These are phyloP conservation scores for Leptinotarsa undecemlineata DNA, from an alignment of 1,140 invertebrate genomes.

Conservation along the genomic window DNA sequence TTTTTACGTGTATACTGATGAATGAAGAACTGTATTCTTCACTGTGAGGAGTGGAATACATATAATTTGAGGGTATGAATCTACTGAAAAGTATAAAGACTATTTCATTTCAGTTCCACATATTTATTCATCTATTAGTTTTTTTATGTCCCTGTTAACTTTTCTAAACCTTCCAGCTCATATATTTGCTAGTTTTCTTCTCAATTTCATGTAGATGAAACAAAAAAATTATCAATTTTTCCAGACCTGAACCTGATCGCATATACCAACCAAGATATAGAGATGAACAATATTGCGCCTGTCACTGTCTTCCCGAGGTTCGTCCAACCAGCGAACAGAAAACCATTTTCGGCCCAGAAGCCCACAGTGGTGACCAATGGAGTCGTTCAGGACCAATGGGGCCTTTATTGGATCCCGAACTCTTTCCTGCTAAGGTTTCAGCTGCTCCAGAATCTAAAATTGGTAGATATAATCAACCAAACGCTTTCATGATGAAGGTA, in stretches of 20 bases:
- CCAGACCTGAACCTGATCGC: slow-evolving; percentile 35
- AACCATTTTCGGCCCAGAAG: slow-evolving; percentile 40
- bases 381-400: slow-evolving; percentile 58
- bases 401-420: slow-evolving; percentile 62
- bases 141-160: too few relatives aligned
- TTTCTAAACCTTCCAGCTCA: too few relatives aligned
- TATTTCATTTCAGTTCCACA: too few relatives aligned
- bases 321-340: slow-evolving; percentile 24
- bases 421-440: slow-evolving; percentile 60
- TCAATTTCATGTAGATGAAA: too few relatives aligned
- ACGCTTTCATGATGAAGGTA: slow-evolving; percentile 62
- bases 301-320: slow-evolving; percentile 31
- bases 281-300: slow-evolving; percentile 38
- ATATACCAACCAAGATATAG: slow-evolving; percentile 35
- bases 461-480: slow-evolving; percentile 59
- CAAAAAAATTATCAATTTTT: too few relatives aligned
- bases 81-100: too few relatives aligned
- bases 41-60: too few relatives aligned
- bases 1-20: too few relatives aligned
- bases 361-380: slow-evolving; percentile 53
- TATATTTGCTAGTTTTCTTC: too few relatives aligned
- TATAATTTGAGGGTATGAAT: too few relatives aligned
- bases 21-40: too few relatives aligned
- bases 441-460: slow-evolving; percentile 58
- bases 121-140: too few relatives aligned